These are phyloP conservation scores for Leptodactylus fuscus DNA, from an alignment of 2,113 vertebrate genomes.

Conservation along the genomic window DNA sequence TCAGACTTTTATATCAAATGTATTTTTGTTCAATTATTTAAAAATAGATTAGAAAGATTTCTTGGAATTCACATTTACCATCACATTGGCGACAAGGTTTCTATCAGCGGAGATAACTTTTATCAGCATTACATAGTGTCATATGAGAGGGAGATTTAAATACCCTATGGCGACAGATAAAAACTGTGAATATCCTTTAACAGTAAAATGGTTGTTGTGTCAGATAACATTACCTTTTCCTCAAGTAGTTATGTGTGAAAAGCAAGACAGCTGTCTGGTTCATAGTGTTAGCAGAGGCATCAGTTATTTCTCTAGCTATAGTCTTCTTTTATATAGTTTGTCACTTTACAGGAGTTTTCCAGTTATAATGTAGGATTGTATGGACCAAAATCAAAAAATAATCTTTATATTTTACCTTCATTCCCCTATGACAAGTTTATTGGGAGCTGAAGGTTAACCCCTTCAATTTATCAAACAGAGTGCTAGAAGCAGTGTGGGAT, in stretches of 20 bases:
- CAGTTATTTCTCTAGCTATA: not conserved
- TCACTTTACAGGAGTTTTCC: not conserved
- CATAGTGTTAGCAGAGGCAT: not conserved
- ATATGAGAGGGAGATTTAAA: not conserved
- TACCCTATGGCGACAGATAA: not conserved
- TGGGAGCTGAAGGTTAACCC: no score
- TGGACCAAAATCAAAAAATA: no score
- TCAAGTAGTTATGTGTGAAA: not conserved
- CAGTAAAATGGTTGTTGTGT: not conserved
- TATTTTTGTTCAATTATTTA: slow-evolving; percentile 9
- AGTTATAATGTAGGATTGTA: not conserved
- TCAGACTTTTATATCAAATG: not conserved
- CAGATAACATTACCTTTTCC: not conserved
- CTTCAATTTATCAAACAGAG: no score
- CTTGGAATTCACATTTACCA: not conserved
- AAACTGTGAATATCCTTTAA: not conserved
- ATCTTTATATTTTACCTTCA: no score
- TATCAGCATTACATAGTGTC: not conserved
- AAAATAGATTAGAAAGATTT: not conserved
- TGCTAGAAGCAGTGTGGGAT: no score
- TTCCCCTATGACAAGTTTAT: no score
- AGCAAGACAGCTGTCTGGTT: not conserved
- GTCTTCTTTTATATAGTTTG: not conserved
- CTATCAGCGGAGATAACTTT: not conserved
- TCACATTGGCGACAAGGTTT: not conserved